Evolutionary conservation across 1,140 invertebrate species (phyloP), one percentile per base, ranked within the genome.

Genomic region (Harlomillsia oculata): DNA sequence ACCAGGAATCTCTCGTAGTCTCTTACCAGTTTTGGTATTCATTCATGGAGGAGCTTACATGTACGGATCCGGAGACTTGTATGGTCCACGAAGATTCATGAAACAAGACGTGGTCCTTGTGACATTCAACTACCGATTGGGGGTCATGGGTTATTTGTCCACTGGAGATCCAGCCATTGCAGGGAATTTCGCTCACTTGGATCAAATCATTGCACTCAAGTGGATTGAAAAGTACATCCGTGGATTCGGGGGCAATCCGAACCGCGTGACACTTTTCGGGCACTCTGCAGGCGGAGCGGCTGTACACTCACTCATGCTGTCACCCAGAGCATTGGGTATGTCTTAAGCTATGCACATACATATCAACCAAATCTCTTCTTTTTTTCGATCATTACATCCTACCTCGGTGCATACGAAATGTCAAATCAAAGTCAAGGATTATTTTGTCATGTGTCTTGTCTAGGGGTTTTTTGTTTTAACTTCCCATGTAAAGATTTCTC

Each of bases 81-180:
- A 60, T 20, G 63, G 66, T 18, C 67, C 67, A 14, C 55, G 64
- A 43, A 60, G 67, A 43, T 54, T 69, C 29, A 59, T 69, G 55
- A 69, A 72, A 43, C 61, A 71, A 36, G 74, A 76, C 49, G 67
- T 78, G 21, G 70, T 78, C 16, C 72, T 78, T 0, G 73, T 79
- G 23, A 75, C 74, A 3, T 69, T 77, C 13, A 79, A 79, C 63
- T 79, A 78, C 63, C 67, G 77, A 36, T 69, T 78, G 3, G 66
- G 66, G 11, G 50, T 66, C 6, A 61, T 67, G 8, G 65, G 67
- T 1, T 70, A 69, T 53, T 53, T 72, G 3, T 64, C 65, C 4
- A 67, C 67, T 3, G 67, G 60, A 20, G 67, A 69, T 44, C 40
- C 48, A 13, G 54, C 53, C 9, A 58, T 62, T 11, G 36, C 53